Evolutionary conservation across 2,888 invertebrate genomes (phyloP).

Genomic region (Micoletzkya japonica): DNA sequence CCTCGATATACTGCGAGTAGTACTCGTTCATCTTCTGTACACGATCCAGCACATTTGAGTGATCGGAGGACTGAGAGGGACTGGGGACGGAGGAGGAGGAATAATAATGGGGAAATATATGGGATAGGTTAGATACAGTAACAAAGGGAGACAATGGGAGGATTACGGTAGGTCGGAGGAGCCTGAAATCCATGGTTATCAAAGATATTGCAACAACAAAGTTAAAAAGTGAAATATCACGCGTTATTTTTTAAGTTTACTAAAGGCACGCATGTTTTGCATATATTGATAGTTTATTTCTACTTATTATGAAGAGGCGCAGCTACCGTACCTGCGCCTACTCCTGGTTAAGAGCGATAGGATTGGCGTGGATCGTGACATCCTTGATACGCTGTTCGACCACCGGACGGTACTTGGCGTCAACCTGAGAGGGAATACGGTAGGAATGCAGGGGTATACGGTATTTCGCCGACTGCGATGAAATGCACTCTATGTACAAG

Average conservation of each 20-base stretch:
- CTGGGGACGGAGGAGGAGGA: neutral
- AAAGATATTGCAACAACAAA: neutral
- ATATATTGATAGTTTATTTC: neutral
- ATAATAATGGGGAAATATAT: neutral
- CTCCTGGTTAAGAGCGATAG: conserved; percentile 73
- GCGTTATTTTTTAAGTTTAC: too few species aligned
- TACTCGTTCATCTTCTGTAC: conserved; percentile 21
- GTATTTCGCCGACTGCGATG: neutral
- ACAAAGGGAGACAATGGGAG: neutral
- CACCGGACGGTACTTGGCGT: conserved; percentile 87
- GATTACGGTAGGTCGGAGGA: neutral
- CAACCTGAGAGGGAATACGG: conserved; percentile 67
- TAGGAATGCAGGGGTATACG: neutral
- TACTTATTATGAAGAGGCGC: neutral
- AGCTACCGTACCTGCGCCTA: neutral
- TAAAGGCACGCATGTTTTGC: too few species aligned
- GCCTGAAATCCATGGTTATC: conserved; percentile 1
- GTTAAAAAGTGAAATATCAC: neutral
- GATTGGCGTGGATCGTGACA: conserved; percentile 96
- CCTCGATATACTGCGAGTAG: conserved; percentile 28
- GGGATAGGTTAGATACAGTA: neutral
- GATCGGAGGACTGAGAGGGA: neutral
- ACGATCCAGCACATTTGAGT: conserved; percentile 1
- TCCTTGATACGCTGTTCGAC: conserved; percentile 83
- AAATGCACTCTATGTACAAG: too few species aligned